Conservation (phyloP, 2,888 invertebrate genomes). For the Cotesia congregata region DNA sequence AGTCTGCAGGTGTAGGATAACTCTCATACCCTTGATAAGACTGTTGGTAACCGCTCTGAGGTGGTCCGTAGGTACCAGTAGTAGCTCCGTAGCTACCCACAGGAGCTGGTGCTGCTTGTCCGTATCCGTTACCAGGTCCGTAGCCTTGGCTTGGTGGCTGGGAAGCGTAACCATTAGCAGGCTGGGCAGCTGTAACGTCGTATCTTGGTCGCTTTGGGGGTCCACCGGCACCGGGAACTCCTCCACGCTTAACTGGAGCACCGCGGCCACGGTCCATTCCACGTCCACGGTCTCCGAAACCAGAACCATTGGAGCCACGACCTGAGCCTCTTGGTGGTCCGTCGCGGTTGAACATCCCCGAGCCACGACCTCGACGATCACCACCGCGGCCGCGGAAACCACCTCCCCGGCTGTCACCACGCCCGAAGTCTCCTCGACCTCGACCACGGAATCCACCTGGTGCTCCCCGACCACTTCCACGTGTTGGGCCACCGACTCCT, state of each 20-base stretch:
- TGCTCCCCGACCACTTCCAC: conserved; percentile 62
- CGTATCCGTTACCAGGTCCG: conserved; percentile 63
- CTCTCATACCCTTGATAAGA: conserved; percentile 67
- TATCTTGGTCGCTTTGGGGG: conserved; percentile 74
- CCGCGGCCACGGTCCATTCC: conserved; percentile 62
- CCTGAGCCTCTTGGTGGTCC: conserved; percentile 50
- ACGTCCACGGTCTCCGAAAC: conserved; percentile 71
- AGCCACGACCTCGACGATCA: conserved; percentile 39
- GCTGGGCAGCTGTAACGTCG: conserved; percentile 63
- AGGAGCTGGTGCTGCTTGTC: conserved; percentile 58
- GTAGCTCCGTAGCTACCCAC: conserved; percentile 55
- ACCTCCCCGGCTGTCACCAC: conserved; percentile 66
- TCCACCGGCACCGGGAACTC: conserved; percentile 74
- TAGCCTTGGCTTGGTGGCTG: conserved; percentile 64
- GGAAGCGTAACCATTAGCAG: conserved; percentile 65
- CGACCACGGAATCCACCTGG: conserved; percentile 63
- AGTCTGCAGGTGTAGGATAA: conserved; percentile 67
- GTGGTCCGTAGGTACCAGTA: conserved; percentile 60
- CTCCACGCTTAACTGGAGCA: conserved; percentile 69
- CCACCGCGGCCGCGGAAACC: conserved; percentile 42
- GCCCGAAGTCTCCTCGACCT: conserved; percentile 65
- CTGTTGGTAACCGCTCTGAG: conserved; percentile 63
- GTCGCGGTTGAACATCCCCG: conserved; percentile 43
- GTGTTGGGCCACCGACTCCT: conserved; percentile 63
- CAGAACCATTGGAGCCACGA: conserved; percentile 65